phyloP scores from a whole-genome alignment of 2,113 vertebrate genomes.

The Myiopsitta monachus region DNA sequence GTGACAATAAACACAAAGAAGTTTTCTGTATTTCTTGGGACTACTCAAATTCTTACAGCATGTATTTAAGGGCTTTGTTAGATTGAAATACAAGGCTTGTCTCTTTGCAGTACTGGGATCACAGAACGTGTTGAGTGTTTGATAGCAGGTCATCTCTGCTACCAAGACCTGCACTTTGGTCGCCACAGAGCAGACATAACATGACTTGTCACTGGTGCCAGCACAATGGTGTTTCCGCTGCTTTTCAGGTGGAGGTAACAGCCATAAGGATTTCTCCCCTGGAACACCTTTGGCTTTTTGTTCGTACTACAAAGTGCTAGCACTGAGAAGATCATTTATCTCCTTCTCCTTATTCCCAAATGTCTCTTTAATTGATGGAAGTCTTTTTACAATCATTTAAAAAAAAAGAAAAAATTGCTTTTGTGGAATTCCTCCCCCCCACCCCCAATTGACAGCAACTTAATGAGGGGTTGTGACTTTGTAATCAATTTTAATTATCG shows the following conservation, averaged over 20 bases:
- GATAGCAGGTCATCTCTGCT: neutral
- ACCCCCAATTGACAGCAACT: conserved; percentile 45
- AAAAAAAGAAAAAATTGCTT: conserved; percentile 46
- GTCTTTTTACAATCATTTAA: conserved; percentile 34
- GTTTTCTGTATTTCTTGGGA: neutral
- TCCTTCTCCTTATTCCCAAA: conserved; percentile 62
- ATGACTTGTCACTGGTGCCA: neutral
- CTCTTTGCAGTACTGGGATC: neutral
- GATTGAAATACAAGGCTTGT: neutral
- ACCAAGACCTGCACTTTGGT: neutral
- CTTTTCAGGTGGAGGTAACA: neutral
- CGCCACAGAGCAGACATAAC: neutral
- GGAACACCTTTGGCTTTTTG: neutral
- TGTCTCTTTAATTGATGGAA: conserved; percentile 63
- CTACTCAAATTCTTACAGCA: neutral
- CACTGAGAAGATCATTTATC: conserved; percentile 35
- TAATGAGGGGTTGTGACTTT: conserved; percentile 69
- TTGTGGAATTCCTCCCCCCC: conserved; percentile 5
- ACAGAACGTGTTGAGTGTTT: neutral
- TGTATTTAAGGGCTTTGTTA: neutral
- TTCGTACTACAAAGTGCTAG: neutral
- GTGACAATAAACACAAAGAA: neutral
- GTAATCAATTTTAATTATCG: conserved; percentile 78
- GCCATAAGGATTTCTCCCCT: neutral
- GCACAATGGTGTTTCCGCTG: neutral